Base-by-base conservation (phyloP, 2,888 invertebrate species). In the Diaphora mendica region DNA sequence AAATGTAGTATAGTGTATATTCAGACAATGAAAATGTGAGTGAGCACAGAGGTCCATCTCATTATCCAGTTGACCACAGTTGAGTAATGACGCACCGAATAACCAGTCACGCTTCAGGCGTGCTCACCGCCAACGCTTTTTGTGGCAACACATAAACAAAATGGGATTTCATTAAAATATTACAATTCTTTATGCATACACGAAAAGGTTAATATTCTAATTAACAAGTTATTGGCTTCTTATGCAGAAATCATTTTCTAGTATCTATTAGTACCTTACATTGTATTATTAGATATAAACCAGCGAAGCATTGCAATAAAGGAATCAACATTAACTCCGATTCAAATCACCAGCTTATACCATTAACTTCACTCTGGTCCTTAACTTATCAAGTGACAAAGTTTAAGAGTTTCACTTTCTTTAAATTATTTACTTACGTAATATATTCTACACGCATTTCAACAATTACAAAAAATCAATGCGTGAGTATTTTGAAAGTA, bases 41-140 rank as follows among this genome's bases (percentile, higher is more conserved):
- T 82, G 87, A 78, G 83, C 80, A 82, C 88, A 87, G 88, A 87
- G 87, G 87, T 86, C 91, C 90, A 92, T 91, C 92, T 93, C 92
- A 93, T 93, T 93, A 93, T 91, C 89, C 88, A 84, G 80, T 87
- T 88, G 87, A 92, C 93, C 93, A 85, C 93, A 91, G 85, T 85
- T 90, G 91, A 91, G 91, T 91, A 92, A 93, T 91, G 91, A 89
- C 87, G 87, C 84, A 81, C 82, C 79, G 82, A 88, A 85, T 81
- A 83, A 80, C 82, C 81, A 88, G 90, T 90, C 90, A 91, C 89
- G 91, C 89, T 83, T 87, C 84, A 79, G 81, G 74, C 78, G 77
- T 84, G 77, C 85, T 86, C 82, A 78, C 83, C 82, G 72, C 79
- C 75, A 80, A 75, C 77, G 85, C 86, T 88, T 90, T 89, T 87